Base-by-base conservation (phyloP, 2,888 invertebrate species). In the Sphaerophoria taeniata region DNA sequence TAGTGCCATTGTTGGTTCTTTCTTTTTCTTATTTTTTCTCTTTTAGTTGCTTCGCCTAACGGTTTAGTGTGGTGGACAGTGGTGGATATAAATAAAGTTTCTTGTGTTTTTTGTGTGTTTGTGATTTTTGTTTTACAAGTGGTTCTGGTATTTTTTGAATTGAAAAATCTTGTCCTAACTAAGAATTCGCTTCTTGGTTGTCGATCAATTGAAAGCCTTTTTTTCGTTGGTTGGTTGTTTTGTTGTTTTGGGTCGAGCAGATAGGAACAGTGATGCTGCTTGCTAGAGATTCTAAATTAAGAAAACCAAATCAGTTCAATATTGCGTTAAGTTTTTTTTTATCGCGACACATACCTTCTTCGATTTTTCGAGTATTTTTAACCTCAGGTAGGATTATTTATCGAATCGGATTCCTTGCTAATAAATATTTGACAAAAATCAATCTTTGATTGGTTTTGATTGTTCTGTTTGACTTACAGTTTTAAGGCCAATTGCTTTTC, bases 1-100 rank as follows among this genome's bases (percentile, higher is more conserved):
- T 89, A 90, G 89, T 89, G 91, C 89, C 92, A 92, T 92, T 89
- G 89, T 87, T 39, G 39, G 67, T 53, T 49, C 39, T 47, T 60
- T 34, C 43, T 14, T 51, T 43, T 39, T 39, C 6, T 39, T 39
- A 6, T 39, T 6, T 39, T 9, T 39, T 39, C 6, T 39, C 43
- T 89, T 88, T 88, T 89, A 88, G 39, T 71, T 16, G 4, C 36
- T 65, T 49, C 1, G 47, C 49, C 14, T 34, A 45, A 47, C 63
- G 33, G 16, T 65, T 51, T 63, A 76, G 76, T 69, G 72, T 58
- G 75, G 71, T 72, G 72, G 65, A 71, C 74, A 70, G 83, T 75
- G 71, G 72, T 83, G 81, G 81, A 81, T 86, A 86, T 71, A 86
- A 86, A 86, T 81, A 86, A 80, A 84, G 51, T 39, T 56, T 83